These are phyloP conservation scores for Kryptolebias marmoratus DNA, from an alignment of 2,113 vertebrate species.

Conservation along the genomic window DNA sequence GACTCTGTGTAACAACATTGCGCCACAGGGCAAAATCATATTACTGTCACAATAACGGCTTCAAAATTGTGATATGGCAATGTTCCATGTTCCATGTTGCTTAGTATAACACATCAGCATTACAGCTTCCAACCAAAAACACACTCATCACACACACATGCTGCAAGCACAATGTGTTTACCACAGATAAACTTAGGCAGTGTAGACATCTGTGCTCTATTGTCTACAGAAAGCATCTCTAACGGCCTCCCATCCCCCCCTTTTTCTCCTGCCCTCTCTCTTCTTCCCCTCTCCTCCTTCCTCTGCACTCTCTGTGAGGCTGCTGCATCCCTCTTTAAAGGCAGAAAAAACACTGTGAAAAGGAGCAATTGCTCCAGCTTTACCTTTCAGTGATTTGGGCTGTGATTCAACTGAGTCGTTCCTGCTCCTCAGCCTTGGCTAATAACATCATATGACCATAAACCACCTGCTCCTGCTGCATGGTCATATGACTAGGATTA, in stretches of 20 bases:
- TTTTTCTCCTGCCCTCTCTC: neutral
- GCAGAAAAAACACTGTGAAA: constrained; percentile 44
- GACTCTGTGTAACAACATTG: neutral
- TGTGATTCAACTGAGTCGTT: constrained; percentile 72
- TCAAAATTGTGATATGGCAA: neutral
- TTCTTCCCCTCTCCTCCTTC: constrained; percentile 7
- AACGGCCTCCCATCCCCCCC: constrained; percentile 67
- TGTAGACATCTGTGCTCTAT: constrained; percentile 48
- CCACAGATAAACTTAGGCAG: constrained; percentile 33
- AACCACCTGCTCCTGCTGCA: constrained; percentile 69
- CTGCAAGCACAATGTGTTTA: constrained; percentile 15
- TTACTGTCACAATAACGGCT: neutral
- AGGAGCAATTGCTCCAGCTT: constrained; percentile 61
- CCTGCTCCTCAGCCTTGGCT: constrained; percentile 68
- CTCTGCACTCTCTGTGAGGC: constrained; percentile 6
- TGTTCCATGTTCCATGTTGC: neutral
- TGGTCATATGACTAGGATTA: constrained; percentile 73
- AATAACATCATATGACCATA: constrained; percentile 78
- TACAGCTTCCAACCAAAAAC: neutral
- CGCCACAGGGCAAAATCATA: neutral
- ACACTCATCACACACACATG: constrained; percentile 16
- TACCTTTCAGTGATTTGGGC: constrained; percentile 75
- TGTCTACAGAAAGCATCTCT: constrained; percentile 50
- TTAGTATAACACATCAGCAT: neutral
- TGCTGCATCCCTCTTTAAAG: constrained; percentile 30